Conservation (phyloP, 1,140 invertebrate species). For the Marisa cornuarietis region DNA sequence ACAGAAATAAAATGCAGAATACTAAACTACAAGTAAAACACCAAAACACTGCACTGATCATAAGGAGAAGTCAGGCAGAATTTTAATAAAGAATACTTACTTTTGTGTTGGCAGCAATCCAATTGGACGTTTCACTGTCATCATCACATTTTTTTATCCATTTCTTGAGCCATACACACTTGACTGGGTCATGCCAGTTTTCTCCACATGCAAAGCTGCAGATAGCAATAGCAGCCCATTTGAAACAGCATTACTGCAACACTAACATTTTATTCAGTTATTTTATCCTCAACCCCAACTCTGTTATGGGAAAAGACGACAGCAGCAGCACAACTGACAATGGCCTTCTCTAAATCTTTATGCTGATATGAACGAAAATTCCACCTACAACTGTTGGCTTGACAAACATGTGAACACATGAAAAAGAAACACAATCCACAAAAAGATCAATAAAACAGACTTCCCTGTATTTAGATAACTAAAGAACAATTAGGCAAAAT, state of each 20-base stretch:
- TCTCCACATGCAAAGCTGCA: conserved; percentile 91
- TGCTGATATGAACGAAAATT: too few relatives aligned
- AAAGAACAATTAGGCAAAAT: too few relatives aligned
- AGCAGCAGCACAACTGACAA: neutral
- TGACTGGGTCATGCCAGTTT: conserved; percentile 99
- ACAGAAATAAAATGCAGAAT: too few relatives aligned
- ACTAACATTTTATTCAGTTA: too few relatives aligned
- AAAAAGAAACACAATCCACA: too few relatives aligned
- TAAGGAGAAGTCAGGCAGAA: neutral
- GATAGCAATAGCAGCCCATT: conserved; percentile 6
- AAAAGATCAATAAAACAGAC: too few relatives aligned
- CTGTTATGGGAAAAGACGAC: neutral
- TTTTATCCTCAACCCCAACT: too few relatives aligned
- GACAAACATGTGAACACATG: too few relatives aligned
- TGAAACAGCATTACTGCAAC: neutral
- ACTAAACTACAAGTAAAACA: too few relatives aligned
- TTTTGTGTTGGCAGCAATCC: conserved; percentile 99
- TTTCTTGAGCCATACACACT: conserved; percentile 89
- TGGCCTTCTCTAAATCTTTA: too few relatives aligned
- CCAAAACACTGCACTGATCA: neutral
- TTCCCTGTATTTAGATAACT: too few relatives aligned
- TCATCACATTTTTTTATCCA: conserved; percentile 99
- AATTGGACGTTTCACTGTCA: conserved; percentile 98
- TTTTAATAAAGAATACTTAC: conserved; percentile 53
- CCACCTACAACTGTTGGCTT: too few relatives aligned